Conservation (phyloP, 2,888 invertebrate species). For the Cremastinae sp. region DNA sequence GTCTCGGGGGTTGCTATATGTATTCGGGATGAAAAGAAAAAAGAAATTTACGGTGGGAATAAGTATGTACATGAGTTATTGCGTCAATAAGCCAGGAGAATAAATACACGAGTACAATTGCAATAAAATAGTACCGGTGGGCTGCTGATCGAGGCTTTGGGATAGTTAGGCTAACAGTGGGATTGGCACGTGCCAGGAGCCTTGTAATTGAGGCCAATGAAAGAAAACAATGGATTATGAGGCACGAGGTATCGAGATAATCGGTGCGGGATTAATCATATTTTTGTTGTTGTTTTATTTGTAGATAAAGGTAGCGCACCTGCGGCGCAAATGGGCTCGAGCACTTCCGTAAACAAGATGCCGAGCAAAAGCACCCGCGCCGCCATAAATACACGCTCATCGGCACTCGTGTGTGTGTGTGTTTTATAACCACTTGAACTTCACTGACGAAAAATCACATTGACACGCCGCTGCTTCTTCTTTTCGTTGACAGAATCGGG, state of each 20-base stretch:
- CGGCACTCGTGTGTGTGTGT: constrained; percentile 74
- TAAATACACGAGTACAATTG: no score
- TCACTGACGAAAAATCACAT: constrained; percentile 72
- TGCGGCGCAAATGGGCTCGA: constrained; percentile 77
- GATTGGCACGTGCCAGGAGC: constrained; percentile 4
- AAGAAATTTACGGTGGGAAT: not conserved
- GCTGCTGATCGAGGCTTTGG: not conserved
- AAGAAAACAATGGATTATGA: not conserved
- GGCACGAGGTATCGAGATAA: constrained; percentile 9
- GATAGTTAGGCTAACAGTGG: not conserved
- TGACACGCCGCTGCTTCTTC: constrained; percentile 71
- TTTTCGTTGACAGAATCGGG: constrained; percentile 68
- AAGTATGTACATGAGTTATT: constrained; percentile 49
- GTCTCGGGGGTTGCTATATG: constrained; percentile 35
- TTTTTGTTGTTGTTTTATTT: no score
- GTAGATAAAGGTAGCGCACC: constrained; percentile 72
- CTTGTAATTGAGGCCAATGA: not conserved
- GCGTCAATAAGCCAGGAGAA: constrained; percentile 31
- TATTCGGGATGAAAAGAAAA: constrained; percentile 59
- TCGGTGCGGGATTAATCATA: constrained; percentile 53
- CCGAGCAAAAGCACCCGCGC: constrained; percentile 79
- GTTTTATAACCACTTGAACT: constrained; percentile 60
- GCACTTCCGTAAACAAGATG: constrained; percentile 80
- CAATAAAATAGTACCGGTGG: constrained; percentile 38
- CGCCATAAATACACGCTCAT: constrained; percentile 80